Evolutionary conservation across 2,113 vertebrate species (phyloP), one percentile per base, ranked within the genome.

Genomic region (Poeciliopsis retropinna): DNA sequence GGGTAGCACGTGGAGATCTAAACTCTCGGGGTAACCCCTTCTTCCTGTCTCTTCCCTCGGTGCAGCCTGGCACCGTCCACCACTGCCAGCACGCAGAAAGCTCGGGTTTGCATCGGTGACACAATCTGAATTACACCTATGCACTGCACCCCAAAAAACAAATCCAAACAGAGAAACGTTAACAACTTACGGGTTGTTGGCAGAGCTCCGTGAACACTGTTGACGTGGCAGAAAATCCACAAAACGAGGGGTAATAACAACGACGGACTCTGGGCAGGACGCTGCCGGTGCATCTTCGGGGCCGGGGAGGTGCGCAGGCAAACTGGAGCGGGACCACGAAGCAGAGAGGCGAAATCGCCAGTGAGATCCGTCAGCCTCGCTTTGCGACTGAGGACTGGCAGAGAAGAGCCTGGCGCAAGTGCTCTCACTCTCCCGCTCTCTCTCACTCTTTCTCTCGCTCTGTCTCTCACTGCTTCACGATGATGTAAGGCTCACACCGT

Each of bases 121-220:
- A 67, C 64, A 25, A 4, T 60, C 63, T 60, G 78, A 57, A 60
- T 69, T 44, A 31, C 41, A 54, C 8, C 25, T 28, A 47, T 39
- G 30, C 0, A 41, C 17, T 71, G n/a, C 66, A 44, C 60, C 27
- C 19, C 10, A 63, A 60, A 60, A 30, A 44, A 65, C 62, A 12
- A 67, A 70, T 65, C 28, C 61, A 41, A 65, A 81, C 19, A 29
- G 70, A 6, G 2, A 3, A 15, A 37, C 57, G 67, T 54, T 4
- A 78, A 81, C 51, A 93, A 95, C 95, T 95, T 95, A 95, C 95
- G 93, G 85, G 85, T 79, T 90, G 93, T 91, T 88, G 92, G 88
- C 70, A 92, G 86, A 92, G 93, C 94, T 91, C 92, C 94, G 64
- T 54, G 81, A 37, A 68, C 88, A 44, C 75, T 69, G 88, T 61